Percentiles rank a stretch among this genome's conserved stretches.
These are phyloP conservation scores for Aspiorhynchus laticeps DNA, from an alignment of 2,113 vertebrate genomes.

Conservation along the genomic window DNA sequence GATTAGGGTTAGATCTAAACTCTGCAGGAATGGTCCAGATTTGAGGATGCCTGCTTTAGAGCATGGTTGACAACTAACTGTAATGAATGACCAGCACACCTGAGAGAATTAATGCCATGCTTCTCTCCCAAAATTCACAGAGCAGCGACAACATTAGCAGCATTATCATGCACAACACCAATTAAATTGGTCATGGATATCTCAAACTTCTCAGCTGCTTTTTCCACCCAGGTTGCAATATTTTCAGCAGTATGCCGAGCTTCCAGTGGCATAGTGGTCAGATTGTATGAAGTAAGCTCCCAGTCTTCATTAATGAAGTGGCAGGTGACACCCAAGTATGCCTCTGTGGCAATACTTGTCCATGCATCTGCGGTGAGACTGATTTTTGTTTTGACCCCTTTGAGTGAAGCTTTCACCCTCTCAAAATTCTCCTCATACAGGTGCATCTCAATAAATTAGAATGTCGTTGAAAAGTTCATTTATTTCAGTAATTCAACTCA, in stretches of 20 bases:
- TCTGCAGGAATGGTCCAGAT: too few species aligned
- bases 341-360: background rate
- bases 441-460: too few species aligned
- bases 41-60: too few species aligned
- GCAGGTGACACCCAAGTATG: constrained; percentile 24
- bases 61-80: constrained; percentile 21
- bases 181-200: constrained; percentile 19
- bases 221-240: constrained; percentile 42
- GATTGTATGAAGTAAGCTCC: background rate
- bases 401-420: background rate
- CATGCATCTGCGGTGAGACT: constrained; percentile 1
- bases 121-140: constrained; percentile 48
- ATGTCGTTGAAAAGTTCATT: too few species aligned
- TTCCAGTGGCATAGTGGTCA: constrained; percentile 37
- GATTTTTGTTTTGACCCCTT: background rate
- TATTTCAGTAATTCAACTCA: too few species aligned
- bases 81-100: constrained; percentile 38
- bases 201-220: constrained; percentile 32
- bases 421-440: too few species aligned
- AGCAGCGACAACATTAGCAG: constrained; percentile 44
- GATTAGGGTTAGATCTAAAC: too few species aligned
- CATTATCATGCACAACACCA: constrained; percentile 49
- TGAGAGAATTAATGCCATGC: constrained; percentile 28
- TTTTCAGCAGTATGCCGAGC: constrained; percentile 40
- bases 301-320: constrained; percentile 19